These are phyloP conservation scores for Neomorphus geoffroyi DNA, from an alignment of 2,797 vertebrate genomes.

Conservation along the genomic window DNA sequence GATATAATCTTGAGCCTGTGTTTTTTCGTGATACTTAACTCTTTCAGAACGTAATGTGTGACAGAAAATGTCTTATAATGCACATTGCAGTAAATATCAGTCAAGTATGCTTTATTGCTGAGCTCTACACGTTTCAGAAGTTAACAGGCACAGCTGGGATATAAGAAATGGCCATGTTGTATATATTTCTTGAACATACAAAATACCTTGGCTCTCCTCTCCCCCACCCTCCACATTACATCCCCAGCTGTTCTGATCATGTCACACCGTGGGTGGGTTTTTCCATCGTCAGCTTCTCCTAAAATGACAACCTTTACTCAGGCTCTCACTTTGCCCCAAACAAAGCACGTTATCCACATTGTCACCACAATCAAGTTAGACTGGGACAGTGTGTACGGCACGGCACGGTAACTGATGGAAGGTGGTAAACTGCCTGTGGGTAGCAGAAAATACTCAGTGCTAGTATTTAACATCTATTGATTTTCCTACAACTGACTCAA, in stretches of 20 bases:
- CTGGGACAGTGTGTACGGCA: neutral
- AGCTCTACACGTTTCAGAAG: conserved; percentile 62
- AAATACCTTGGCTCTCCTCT: conserved; percentile 57
- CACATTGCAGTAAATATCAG: conserved; percentile 55
- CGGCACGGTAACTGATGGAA: neutral
- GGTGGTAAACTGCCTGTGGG: neutral
- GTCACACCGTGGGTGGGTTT: conserved; percentile 36
- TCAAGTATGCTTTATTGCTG: conserved; percentile 58
- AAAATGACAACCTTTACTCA: conserved; percentile 54
- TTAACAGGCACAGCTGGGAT: conserved; percentile 62
- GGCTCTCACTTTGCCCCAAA: conserved; percentile 5
- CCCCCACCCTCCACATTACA: conserved; percentile 4
- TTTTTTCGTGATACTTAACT: conserved; percentile 66
- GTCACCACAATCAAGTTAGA: conserved; percentile 19
- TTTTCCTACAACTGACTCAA: neutral
- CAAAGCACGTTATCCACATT: conserved; percentile 17
- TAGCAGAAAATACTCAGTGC: neutral
- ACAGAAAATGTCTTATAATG: conserved; percentile 44
- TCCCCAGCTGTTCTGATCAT: conserved; percentile 58
- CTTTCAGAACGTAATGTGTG: conserved; percentile 63
- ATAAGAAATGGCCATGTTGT: conserved; percentile 50
- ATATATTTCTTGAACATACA: conserved; percentile 58
- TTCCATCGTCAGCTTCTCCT: conserved; percentile 47
- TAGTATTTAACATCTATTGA: neutral
- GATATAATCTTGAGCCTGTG: conserved; percentile 51